phyloP scores from a whole-genome alignment of 2,888 invertebrate species.

The Strigamia transsilvanica region DNA sequence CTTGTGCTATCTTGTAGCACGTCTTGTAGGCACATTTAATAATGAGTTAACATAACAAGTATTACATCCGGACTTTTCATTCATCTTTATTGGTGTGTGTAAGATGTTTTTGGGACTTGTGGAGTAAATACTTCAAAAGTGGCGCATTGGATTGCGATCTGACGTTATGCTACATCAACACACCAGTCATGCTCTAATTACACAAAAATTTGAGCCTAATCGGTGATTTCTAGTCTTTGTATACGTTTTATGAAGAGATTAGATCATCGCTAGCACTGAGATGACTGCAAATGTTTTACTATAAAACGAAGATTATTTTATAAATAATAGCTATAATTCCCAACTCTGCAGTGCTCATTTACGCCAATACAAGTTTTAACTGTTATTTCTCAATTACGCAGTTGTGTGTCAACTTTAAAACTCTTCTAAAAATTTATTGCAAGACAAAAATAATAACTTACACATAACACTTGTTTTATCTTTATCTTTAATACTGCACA shows the following conservation, averaged over 20 bases:
- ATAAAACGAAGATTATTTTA: not conserved
- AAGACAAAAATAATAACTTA: not conserved
- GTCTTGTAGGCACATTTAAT: too few relatives aligned
- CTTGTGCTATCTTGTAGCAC: too few relatives aligned
- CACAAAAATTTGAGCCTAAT: not conserved
- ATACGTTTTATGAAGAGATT: not conserved
- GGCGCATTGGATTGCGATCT: not conserved
- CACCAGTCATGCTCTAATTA: not conserved
- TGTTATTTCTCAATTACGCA: slow-evolving; percentile 13
- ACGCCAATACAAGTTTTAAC: slow-evolving; percentile 7
- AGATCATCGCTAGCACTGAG: not conserved
- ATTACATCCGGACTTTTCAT: too few relatives aligned
- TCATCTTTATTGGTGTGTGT: too few relatives aligned
- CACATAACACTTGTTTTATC: not conserved
- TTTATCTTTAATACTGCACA: not conserved
- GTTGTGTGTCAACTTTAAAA: not conserved
- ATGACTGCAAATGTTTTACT: not conserved
- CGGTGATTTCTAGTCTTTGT: not conserved
- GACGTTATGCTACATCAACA: not conserved
- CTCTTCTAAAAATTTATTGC: not conserved
- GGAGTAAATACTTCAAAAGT: not conserved
- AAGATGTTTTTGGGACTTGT: too few relatives aligned
- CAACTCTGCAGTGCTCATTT: slow-evolving; percentile 4
- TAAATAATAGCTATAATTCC: not conserved
- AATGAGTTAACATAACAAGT: too few relatives aligned